A percentile compares a stretch with the other conserved stretches of the same genome.
phyloP scores from a whole-genome alignment of 2,113 vertebrate species.

The Bolborhynchus lineola region DNA sequence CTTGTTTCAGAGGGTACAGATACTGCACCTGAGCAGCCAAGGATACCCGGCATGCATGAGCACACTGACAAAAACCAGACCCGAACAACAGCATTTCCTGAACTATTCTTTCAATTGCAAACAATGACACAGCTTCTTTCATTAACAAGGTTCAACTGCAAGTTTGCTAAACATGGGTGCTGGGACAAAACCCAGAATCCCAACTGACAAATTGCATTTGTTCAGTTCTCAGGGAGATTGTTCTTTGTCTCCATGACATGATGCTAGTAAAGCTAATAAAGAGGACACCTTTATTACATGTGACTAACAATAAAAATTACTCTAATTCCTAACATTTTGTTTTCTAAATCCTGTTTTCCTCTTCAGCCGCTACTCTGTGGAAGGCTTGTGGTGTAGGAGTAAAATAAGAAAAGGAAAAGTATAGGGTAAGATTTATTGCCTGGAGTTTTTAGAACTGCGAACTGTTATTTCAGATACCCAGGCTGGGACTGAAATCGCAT shows the following conservation, averaged over 20 bases:
- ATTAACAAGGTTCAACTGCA: background rate
- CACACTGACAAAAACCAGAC: background rate
- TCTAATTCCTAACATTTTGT: background rate
- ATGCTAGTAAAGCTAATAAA: background rate
- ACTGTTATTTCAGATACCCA: background rate
- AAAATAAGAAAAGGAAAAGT: background rate
- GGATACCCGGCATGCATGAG: rapidly evolving
- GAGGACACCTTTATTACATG: background rate
- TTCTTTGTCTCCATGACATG: background rate
- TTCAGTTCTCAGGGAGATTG: background rate
- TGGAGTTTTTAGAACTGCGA: background rate
- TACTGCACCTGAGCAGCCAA: background rate
- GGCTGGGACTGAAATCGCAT: background rate
- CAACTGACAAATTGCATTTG: background rate
- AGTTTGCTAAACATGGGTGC: background rate
- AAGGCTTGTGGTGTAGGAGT: background rate
- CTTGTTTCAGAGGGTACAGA: background rate
- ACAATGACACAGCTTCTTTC: background rate
- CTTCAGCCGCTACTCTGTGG: background rate
- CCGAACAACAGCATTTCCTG: background rate
- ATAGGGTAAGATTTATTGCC: background rate
- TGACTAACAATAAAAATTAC: background rate
- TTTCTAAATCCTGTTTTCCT: background rate
- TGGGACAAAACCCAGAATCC: background rate
- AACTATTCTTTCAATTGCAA: background rate